Evolutionary conservation across 2,888 invertebrate species (phyloP), one percentile per base, ranked within the genome.

Genomic region (Villa cingulata): DNA sequence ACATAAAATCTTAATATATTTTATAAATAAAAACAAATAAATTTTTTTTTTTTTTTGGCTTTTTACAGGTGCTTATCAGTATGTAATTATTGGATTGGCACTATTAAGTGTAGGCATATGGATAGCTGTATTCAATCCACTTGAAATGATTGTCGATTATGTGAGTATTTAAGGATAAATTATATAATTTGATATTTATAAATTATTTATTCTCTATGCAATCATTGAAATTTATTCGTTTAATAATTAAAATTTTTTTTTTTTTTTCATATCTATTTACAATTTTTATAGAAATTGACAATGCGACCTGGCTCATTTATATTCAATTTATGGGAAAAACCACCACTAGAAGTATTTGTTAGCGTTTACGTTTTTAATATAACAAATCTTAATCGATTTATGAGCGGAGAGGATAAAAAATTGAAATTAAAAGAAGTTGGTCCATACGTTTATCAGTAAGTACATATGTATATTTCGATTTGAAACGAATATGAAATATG

Each of bases 401-500:
- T 81, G 32, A 67, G 68, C 1, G 83, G 84, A 1, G 64, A 70
- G 43, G 81, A 77, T 51, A 63, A 70, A 46, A 86, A 83, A 55
- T 65, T 89, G 39, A 78, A 74, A 54, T 55, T 89, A 4, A 61
- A 78, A 43, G 81, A 89, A 70, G 64, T 86, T 18, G 89, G 89
- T 1, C 89, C 89, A 0, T 88, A 85, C 60, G 78, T 83, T 17
- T 92, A 87, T 68, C 80, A 80, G 87, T 87, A 67, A 75, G 77
- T 71, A 47, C 40, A 44, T 62, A 23, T 23, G 7, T 7, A 23
- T 23, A 23, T 7, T n/a, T n/a, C n/a, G n/a, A 23, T 23, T 23
- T 23, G 23, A 23, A 23, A 23, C 23, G n/a, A n/a, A n/a, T n/a
- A n/a, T n/a, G n/a, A 7, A 23, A 23, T 6, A 23, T 6, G 23